Base-by-base conservation (phyloP, 2,888 invertebrate species). In the Hypena proboscidalis region DNA sequence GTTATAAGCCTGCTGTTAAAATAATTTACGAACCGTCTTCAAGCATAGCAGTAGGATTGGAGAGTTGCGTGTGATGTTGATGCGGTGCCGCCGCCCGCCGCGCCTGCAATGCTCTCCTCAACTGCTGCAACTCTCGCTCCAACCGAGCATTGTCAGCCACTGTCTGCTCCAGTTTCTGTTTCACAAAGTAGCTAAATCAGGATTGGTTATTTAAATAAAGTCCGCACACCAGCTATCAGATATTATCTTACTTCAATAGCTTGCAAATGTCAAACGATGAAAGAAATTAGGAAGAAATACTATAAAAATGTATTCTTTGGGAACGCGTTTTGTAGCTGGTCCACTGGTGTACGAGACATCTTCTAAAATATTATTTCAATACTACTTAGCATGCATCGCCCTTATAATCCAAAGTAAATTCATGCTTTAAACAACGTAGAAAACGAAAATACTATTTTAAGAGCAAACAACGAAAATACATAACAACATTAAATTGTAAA, bases 91-190 rank as follows among this genome's bases (percentile, higher is more conserved):
- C 92, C 40, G 93, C 92, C 19, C 95, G 92, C 2, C 95, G 93
- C 3, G 94, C 93, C 65, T 96, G 96, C 35, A 97, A 83, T 75
- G 97, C 97, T 64, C 97, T 96, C 4, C 97, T 93, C 41, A 98
- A 82, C 13, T 97, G 93, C 34, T 97, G 93, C 57, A 98, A 87
- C 75, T 98, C 97, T 51, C 97, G 95, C 81, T 98, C 98, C 49
- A 98, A 83, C 1, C 96, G 93, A 4, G 97, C 96, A 77, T 97
- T 97, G 64, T 97, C 97, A 1, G 97, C 96, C 9, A 97, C 97
- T 0, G 97, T 97, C 83, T 97, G 97, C 85, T 98, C 97, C 59
- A 98, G 87, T 93, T 96, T 96, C 95, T 96, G 76, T 23, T 29
- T 1, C 3, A 26, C n/a, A n/a, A n/a, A n/a, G n/a, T n/a, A n/a